phyloP scores from a whole-genome alignment of 2,797 vertebrate genomes.

The Scleropages formosus region DNA sequence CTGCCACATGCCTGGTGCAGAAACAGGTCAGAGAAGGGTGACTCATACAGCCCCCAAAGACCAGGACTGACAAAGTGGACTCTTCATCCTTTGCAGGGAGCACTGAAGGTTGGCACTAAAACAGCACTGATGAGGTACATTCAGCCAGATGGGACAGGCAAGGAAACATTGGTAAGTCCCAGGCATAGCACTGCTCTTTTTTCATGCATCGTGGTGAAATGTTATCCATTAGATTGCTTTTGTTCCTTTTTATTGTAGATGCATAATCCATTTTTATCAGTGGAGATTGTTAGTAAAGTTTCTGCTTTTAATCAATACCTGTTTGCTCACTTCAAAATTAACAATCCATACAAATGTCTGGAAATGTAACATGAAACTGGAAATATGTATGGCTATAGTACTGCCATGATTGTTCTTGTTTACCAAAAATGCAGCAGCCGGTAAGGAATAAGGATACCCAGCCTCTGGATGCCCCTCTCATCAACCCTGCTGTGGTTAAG shows the following conservation, averaged over 20 bases:
- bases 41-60: slow-evolving; percentile 17
- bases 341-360: no score
- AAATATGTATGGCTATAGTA: neutral
- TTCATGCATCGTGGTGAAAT: no score
- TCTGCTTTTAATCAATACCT: no score
- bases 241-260: no score
- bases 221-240: no score
- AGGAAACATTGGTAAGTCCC: slow-evolving; percentile 58
- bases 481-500: slow-evolving; percentile 41
- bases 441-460: slow-evolving; percentile 49
- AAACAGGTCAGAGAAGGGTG: slow-evolving; percentile 6
- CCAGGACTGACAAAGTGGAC: slow-evolving; percentile 23
- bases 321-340: no score
- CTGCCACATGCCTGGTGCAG: slow-evolving; percentile 61
- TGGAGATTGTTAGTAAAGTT: no score
- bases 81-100: slow-evolving; percentile 66
- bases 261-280: no score
- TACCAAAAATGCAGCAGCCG: slow-evolving; percentile 50
- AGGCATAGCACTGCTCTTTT: no score
- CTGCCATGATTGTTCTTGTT: neutral
- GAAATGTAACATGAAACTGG: neutral
- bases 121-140: slow-evolving; percentile 70
- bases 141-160: slow-evolving; percentile 60
- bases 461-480: slow-evolving; percentile 54
- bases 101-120: slow-evolving; percentile 76